phyloP scores from a whole-genome alignment of 2,888 invertebrate species.

The Eupithecia subumbrata region DNA sequence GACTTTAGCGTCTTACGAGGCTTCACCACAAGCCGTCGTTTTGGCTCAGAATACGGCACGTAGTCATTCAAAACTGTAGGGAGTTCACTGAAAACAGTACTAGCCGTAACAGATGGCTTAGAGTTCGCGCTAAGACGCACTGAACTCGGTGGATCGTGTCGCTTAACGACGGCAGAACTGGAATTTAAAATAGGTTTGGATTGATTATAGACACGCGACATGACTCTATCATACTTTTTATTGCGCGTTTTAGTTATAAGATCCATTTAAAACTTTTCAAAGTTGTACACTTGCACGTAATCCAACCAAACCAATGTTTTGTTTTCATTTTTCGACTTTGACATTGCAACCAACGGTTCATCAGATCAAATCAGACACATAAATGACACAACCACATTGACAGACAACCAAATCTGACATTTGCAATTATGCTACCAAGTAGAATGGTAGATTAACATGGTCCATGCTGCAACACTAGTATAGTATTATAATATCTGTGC shows the following conservation, averaged over 20 bases:
- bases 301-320: not conserved
- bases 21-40: slow-evolving; percentile 61
- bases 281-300: not conserved
- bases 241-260: slow-evolving; percentile 22
- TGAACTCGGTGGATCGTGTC: slow-evolving; percentile 63
- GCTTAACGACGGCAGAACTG: slow-evolving; percentile 61
- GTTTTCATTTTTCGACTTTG: slow-evolving; percentile 11
- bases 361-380: not conserved
- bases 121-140: slow-evolving; percentile 72
- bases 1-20: slow-evolving; percentile 72
- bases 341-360: slow-evolving; percentile 3
- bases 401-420: not conserved
- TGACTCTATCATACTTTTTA: slow-evolving; percentile 69
- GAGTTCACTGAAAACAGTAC: slow-evolving; percentile 66
- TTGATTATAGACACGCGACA: slow-evolving; percentile 67
- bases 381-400: not conserved
- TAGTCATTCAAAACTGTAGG: slow-evolving; percentile 72
- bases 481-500: too few species aligned
- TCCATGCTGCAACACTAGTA: too few species aligned
- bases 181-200: slow-evolving; percentile 53
- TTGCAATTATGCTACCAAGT: not conserved
- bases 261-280: slow-evolving; percentile 28
- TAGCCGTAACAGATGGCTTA: slow-evolving; percentile 66
- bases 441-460: too few species aligned
- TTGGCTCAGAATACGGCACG: slow-evolving; percentile 52